These are phyloP conservation scores for Zaprionus obscuricornis DNA, from an alignment of 2,888 invertebrate genomes.

Conservation along the genomic window DNA sequence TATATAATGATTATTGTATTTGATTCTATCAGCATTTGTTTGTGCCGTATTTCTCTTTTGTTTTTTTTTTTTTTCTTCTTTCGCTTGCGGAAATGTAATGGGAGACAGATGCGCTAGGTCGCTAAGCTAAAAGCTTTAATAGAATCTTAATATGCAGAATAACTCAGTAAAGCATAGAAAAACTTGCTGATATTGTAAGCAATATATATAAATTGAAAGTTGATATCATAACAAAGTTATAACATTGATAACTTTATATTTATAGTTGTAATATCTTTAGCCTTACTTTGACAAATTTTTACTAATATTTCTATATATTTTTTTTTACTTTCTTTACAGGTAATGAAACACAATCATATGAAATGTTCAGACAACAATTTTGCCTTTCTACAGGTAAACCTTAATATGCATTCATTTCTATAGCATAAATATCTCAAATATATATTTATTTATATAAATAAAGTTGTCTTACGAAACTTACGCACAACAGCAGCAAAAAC, in stretches of 20 bases:
- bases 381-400: slow-evolving; percentile 46
- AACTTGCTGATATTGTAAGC: too few species aligned
- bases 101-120: slow-evolving; percentile 55
- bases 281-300: background rate
- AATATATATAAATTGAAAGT: too few species aligned
- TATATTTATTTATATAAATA: background rate
- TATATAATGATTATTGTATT: slow-evolving; percentile 13
- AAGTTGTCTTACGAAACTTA: slow-evolving; percentile 12
- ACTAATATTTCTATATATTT: slow-evolving; percentile 28
- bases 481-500: slow-evolving; percentile 18
- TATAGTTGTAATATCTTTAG: background rate
- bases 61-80: slow-evolving; percentile 20
- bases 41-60: too few species aligned
- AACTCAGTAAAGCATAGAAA: too few species aligned
- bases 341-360: slow-evolving; percentile 41
- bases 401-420: slow-evolving; percentile 22
- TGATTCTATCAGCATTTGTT: slow-evolving; percentile 31
- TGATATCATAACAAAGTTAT: too few species aligned
- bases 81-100: slow-evolving; percentile 66
- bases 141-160: too few species aligned
- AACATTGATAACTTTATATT: too few species aligned
- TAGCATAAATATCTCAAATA: background rate
- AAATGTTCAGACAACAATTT: slow-evolving; percentile 26
- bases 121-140: slow-evolving; percentile 1
- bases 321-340: slow-evolving; percentile 52